Conservation (phyloP, 2,888 invertebrate species). For the Dyspetes luteomarginatus region DNA sequence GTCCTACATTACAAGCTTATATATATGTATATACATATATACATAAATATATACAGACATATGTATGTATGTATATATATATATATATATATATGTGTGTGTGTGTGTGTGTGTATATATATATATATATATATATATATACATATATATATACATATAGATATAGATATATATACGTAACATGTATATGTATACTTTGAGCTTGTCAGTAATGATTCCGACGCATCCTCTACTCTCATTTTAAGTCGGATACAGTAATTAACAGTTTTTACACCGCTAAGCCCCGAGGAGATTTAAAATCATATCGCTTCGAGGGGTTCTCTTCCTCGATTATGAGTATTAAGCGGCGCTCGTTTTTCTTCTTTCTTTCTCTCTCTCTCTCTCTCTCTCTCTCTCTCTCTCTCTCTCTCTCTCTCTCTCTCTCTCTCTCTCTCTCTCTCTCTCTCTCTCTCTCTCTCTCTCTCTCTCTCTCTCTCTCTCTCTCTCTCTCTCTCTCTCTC, state of each 20-base stretch:
- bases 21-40: background rate
- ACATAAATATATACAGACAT: background rate
- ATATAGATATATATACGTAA: too few species aligned
- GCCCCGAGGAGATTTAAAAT: conserved; percentile 29
- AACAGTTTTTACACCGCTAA: conserved; percentile 38
- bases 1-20: background rate
- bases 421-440: too few species aligned
- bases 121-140: background rate
- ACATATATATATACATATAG: background rate
- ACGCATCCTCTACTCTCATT: too few species aligned
- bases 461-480: too few species aligned
- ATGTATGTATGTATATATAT: background rate
- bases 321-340: conserved; percentile 23
- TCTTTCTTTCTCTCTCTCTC: background rate
- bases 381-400: too few species aligned
- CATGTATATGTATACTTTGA: too few species aligned
- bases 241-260: conserved; percentile 54
- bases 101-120: background rate
- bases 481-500: too few species aligned
- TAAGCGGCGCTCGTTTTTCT: conserved; percentile 19
- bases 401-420: too few species aligned
- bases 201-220: too few species aligned
- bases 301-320: conserved; percentile 28
- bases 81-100: background rate
- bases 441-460: too few species aligned